Evolutionary conservation across 2,113 vertebrate genomes (phyloP), one percentile per base, ranked within the genome.

Genomic region (Forbesichthys agassizii): DNA sequence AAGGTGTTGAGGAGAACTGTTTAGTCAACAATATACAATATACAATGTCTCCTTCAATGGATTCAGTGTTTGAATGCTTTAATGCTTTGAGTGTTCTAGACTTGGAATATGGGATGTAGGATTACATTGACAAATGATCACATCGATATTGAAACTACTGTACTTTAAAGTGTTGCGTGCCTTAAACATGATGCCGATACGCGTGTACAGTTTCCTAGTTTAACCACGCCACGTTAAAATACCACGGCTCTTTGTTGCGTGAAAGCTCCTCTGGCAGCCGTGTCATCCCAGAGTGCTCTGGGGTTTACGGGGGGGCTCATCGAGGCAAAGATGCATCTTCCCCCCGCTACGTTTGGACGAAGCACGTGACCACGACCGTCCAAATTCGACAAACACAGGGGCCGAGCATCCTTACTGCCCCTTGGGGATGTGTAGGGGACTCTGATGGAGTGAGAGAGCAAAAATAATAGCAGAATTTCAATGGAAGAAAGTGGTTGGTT

Each of bases 241-340:
- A 76, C 71, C 79, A 42, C 53, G 48, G 62, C 62, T 79, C 68
- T 76, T 77, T 48, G 55, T 58, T 61, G 82, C 52, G 3, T 79
- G 82, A 84, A 83, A 58, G 11, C 9, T 78, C 71, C 76, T 65
- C 53, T 72, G 80, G 83, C 89, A 91, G 86, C 87, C 87, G 87
- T 75, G 86, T 74, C 47, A 77, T 80, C 69, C 72, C 75, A 27
- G 8, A 57, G 82, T 76, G 77, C 82, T 75, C 72, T 72, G 36
- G 36, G 4, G 36, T 77, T 69, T 71, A 68, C 73, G 84, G 81
- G 64, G 75, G 75, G 76, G 49, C 71, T 77, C 79, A 78, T 54
- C 60, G 42, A 66, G 55, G 61, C 68, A 77, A 66, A 70, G 79
- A 73, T 78, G 79, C 76, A 16, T 16, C 64, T 85, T 64, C 64